A percentile compares a stretch with the other conserved stretches of the same genome.
These are phyloP conservation scores for Erannis defoliaria DNA, from an alignment of 2,888 invertebrate genomes.

Conservation along the genomic window DNA sequence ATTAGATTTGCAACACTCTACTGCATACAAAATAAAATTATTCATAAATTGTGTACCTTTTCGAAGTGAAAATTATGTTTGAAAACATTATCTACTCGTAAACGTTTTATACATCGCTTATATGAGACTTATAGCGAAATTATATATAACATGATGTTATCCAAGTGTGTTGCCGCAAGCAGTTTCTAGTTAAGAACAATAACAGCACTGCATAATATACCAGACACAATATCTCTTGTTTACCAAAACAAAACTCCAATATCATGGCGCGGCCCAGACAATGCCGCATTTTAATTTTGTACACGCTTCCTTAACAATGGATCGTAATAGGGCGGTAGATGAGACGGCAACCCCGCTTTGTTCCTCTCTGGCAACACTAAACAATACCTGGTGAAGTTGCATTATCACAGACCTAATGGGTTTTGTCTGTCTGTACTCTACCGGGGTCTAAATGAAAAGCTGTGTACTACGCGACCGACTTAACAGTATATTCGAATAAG, in stretches of 20 bases:
- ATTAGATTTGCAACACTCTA: too few species aligned
- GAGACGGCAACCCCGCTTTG: slow-evolving; percentile 80
- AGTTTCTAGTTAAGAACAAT: slow-evolving; percentile 31
- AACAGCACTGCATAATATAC: slow-evolving; percentile 20
- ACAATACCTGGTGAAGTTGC: slow-evolving; percentile 85
- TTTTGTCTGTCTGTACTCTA: slow-evolving; percentile 73
- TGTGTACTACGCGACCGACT: slow-evolving; percentile 53
- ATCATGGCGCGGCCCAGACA: slow-evolving; percentile 69
- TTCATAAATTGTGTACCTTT: too few species aligned
- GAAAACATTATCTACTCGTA: too few species aligned
- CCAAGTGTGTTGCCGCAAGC: slow-evolving; percentile 24
- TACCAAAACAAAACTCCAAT: slow-evolving; percentile 68
- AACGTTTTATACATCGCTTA: too few species aligned
- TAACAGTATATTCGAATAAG: neutral
- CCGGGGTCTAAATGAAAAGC: slow-evolving; percentile 63
- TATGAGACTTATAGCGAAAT: neutral
- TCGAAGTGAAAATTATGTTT: too few species aligned
- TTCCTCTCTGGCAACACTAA: slow-evolving; percentile 75
- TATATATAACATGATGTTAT: neutral
- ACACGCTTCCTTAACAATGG: slow-evolving; percentile 70
- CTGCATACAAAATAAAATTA: too few species aligned
- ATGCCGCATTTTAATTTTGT: slow-evolving; percentile 85
- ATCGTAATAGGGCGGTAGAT: slow-evolving; percentile 79
- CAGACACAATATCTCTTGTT: slow-evolving; percentile 50
- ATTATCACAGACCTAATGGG: slow-evolving; percentile 84